Evolutionary conservation across 2,797 vertebrate genomes (phyloP).

Genomic region (Macrochelys suwanniensis): DNA sequence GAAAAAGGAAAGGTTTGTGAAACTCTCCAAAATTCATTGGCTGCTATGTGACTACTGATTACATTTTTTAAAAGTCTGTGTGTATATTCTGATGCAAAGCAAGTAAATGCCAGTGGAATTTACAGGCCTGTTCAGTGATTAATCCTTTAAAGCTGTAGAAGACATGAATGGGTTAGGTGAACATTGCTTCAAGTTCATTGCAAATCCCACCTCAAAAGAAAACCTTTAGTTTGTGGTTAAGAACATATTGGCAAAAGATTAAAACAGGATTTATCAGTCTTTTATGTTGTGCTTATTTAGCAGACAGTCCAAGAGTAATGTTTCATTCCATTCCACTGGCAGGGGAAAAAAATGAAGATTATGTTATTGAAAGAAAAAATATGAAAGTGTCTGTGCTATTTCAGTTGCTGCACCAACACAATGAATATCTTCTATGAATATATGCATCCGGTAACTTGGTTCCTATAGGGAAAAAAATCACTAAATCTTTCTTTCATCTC

Average conservation of each 20-base stretch:
- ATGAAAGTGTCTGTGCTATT: background rate
- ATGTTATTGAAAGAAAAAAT: constrained; percentile 14
- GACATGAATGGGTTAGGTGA: constrained; percentile 28
- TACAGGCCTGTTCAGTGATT: constrained; percentile 32
- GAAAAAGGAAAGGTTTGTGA: background rate
- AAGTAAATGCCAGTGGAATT: background rate
- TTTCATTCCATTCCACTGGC: constrained; percentile 17
- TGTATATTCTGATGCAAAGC: constrained; percentile 11
- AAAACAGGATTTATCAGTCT: background rate
- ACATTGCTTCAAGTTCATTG: constrained; percentile 45
- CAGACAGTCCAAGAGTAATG: background rate
- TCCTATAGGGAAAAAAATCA: background rate
- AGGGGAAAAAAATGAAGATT: constrained; percentile 11
- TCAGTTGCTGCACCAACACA: background rate
- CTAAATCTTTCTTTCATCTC: background rate
- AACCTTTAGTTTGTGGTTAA: constrained; percentile 27
- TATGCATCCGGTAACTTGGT: background rate
- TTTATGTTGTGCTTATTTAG: constrained; percentile 31
- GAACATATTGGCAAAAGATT: constrained; percentile 21
- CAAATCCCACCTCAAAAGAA: constrained; percentile 40
- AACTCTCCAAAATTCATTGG: background rate
- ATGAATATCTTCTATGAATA: background rate
- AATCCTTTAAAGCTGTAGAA: constrained; percentile 47
- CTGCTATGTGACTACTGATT: background rate
- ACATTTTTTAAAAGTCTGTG: constrained; percentile 11